These are phyloP conservation scores for Eulemur rufifrons DNA, from an alignment of 2,113 vertebrate genomes.

Conservation along the genomic window DNA sequence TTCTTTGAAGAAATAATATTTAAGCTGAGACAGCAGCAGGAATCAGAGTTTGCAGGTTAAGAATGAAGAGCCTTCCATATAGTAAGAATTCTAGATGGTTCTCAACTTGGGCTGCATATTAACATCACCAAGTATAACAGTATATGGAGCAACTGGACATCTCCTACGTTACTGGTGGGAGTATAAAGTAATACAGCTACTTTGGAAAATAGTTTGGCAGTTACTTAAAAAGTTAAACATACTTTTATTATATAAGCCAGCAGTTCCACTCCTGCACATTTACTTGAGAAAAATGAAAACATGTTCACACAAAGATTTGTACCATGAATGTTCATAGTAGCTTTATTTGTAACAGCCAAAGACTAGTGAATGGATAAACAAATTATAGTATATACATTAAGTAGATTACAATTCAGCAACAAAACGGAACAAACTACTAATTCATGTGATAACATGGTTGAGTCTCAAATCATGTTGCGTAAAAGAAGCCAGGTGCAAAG, in stretches of 20 bases:
- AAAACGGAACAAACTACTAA: neutral
- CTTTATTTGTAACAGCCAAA: constrained; percentile 43
- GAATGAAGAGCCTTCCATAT: constrained; percentile 13
- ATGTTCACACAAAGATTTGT: neutral
- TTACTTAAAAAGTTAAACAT: constrained; percentile 6
- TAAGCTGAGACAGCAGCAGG: neutral
- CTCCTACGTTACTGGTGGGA: neutral
- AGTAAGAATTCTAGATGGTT: constrained; percentile 8
- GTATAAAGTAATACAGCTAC: neutral
- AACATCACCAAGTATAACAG: neutral
- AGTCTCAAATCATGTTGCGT: constrained; percentile 6
- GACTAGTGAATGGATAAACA: neutral
- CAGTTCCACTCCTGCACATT: neutral
- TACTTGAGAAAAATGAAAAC: constrained; percentile 11
- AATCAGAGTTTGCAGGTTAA: constrained; percentile 37
- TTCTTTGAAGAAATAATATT: constrained; percentile 24
- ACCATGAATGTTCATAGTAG: neutral
- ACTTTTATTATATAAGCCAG: neutral
- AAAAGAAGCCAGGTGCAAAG: neutral
- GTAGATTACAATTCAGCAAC: neutral
- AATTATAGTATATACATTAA: neutral
- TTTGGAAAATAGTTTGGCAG: constrained; percentile 32
- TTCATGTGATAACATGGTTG: neutral
- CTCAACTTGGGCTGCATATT: neutral
- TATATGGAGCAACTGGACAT: neutral